Base-by-base conservation (phyloP, 2,888 invertebrate genomes). In the Timema podura region DNA sequence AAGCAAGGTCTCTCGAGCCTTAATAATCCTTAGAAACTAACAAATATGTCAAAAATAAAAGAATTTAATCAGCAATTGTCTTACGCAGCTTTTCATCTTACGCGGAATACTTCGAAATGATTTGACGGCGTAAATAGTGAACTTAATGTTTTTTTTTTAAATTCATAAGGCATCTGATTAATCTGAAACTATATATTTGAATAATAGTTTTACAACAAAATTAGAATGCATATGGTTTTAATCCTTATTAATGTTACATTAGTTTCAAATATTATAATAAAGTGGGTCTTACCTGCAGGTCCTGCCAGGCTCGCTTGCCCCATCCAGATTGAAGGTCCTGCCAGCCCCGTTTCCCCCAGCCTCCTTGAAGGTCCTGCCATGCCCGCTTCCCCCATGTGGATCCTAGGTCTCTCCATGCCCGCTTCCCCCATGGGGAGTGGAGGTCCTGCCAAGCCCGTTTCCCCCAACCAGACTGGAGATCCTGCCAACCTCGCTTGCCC, bases 401-500 rank as follows among this genome's bases (percentile, higher is more conserved):
- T 10, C 71, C 64, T 7, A 71, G 65, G 44, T 69, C 69, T 30
- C 65, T 64, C 70, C 70, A 68, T 6, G 54, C 68, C 15, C 77
- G 66, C 69, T 79, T 78, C 3, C 78, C 78, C 85, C 85, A 85
- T 30, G 83, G 83, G 5, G 76, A 76, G 75, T 83, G 83, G 70
- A 85, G 77, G 74, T 84, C 84, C 75, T 85, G 83, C 88, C 87
- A 88, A 46, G 82, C 87, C 74, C 88, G 81, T 77, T 88, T 88
- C 71, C 88, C 88, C 70, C 81, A 80, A 45, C 78, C 77, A 59
- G 81, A 80, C 76, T 81, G 80, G 74, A 82, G 77, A 75, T 80
- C 81, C 57, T 73, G 72, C 76, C 76, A 76, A 13, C 73, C 76
- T 15, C 77, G 65, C 69, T 79, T 78, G 7, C 78, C 78, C 85